Evolutionary conservation across 2,113 vertebrate species (phyloP).

Genomic region (Panthera tigris): DNA sequence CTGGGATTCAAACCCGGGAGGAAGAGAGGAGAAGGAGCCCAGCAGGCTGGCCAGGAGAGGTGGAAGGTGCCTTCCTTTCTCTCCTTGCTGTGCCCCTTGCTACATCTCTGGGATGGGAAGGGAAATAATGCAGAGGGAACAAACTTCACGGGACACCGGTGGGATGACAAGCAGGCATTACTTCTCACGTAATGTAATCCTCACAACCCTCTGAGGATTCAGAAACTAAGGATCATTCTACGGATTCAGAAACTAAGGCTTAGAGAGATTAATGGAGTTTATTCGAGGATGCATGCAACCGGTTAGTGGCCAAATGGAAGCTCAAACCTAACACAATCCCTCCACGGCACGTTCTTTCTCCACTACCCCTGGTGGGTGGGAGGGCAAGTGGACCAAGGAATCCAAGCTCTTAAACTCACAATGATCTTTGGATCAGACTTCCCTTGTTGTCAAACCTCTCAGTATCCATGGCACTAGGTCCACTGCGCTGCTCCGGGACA

Average conservation of each 20-base stretch:
- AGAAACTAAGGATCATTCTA: slow-evolving; percentile 48
- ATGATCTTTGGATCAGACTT: neutral
- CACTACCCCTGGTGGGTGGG: neutral
- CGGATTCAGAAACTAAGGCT: slow-evolving; percentile 48
- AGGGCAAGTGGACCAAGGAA: neutral
- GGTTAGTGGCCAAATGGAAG: neutral
- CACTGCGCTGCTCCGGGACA: neutral
- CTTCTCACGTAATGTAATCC: neutral
- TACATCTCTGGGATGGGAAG: neutral
- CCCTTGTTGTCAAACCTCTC: neutral
- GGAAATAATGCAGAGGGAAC: neutral
- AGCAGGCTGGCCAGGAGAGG: neutral
- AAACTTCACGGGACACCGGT: neutral
- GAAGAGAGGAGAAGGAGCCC: no score
- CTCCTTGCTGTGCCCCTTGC: neutral
- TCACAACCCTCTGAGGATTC: neutral
- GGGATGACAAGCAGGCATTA: neutral
- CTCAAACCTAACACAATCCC: neutral
- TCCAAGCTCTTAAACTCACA: neutral
- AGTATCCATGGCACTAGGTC: neutral
- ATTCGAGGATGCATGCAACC: neutral
- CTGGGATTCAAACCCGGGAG: neutral
- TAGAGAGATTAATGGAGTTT: neutral
- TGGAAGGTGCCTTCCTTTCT: neutral
- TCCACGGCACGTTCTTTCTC: neutral